phyloP scores from a whole-genome alignment of 2,113 vertebrate genomes.

The Tichodroma muraria region DNA sequence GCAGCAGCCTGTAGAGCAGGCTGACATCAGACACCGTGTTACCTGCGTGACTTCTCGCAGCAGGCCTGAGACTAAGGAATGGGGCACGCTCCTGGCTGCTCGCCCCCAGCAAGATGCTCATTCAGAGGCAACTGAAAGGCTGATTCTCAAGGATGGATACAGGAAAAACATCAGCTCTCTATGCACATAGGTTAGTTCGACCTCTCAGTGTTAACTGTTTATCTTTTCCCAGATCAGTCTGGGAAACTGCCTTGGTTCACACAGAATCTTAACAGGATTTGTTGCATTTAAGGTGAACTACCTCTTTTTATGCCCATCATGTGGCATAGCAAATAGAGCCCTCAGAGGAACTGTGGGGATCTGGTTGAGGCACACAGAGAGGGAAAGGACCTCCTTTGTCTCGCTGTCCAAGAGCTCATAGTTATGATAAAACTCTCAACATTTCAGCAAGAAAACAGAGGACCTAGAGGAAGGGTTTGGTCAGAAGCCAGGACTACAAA shows the following conservation, averaged over 20 bases:
- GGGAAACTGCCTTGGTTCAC: not conserved
- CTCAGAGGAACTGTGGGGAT: not conserved
- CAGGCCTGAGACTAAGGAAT: not conserved
- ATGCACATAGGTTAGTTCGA: not conserved
- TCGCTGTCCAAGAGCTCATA: not conserved
- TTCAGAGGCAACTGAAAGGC: not conserved
- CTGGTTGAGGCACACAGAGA: not conserved
- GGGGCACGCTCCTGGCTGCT: not conserved
- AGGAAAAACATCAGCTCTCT: not conserved
- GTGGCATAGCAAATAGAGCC: not conserved
- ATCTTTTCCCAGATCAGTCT: not conserved
- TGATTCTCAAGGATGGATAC: not conserved
- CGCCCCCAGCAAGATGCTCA: not conserved
- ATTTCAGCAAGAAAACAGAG: not conserved
- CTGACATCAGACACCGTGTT: not conserved
- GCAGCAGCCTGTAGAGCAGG: slow-evolving; percentile 17
- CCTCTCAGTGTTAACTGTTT: not conserved
- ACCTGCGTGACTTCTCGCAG: not conserved
- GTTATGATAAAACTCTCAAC: not conserved
- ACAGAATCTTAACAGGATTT: not conserved
- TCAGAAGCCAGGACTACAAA: not conserved
- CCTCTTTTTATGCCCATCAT: not conserved
- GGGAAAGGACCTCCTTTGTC: not conserved
- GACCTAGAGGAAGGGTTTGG: not conserved
- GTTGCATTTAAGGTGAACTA: not conserved